phyloP scores from a whole-genome alignment of 2,113 vertebrate genomes.

The Brienomyrus brachyistius region DNA sequence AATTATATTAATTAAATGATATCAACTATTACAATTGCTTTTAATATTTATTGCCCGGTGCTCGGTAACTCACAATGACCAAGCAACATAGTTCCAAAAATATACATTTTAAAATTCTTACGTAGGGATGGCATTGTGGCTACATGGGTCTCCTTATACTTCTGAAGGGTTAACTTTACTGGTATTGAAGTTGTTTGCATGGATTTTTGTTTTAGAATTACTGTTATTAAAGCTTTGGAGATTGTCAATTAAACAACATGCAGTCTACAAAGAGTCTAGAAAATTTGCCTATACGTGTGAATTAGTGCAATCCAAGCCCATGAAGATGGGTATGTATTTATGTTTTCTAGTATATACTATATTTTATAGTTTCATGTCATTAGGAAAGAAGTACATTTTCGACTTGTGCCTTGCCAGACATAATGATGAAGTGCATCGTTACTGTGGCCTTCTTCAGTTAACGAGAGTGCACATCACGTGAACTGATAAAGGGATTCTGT shows the following conservation, averaged over 20 bases:
- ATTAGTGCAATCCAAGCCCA: not conserved
- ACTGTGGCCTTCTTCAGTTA: not conserved
- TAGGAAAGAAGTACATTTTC: not conserved
- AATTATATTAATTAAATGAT: not conserved
- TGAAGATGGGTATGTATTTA: not conserved
- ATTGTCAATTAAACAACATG: not conserved
- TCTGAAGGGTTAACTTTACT: not conserved
- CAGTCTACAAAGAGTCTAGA: not conserved
- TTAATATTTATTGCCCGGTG: not conserved
- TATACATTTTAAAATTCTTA: not conserved
- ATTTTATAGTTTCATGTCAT: not conserved
- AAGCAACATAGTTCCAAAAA: not conserved
- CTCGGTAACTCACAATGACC: not conserved
- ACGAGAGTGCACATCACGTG: not conserved
- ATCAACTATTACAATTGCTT: not conserved
- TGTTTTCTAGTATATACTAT: not conserved
- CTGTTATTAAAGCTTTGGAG: not conserved
- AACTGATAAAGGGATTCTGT: not conserved
- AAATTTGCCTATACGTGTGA: not conserved
- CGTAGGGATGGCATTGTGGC: not conserved
- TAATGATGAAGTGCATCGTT: not conserved
- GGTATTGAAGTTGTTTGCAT: not conserved
- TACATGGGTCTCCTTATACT: not conserved
- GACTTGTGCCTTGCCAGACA: not conserved
- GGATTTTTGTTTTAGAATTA: not conserved